Percentiles rank a stretch among this genome's conserved stretches.
Conservation (phyloP, 1,140 invertebrate genomes). For the Macrosteles quadrilineatus region DNA sequence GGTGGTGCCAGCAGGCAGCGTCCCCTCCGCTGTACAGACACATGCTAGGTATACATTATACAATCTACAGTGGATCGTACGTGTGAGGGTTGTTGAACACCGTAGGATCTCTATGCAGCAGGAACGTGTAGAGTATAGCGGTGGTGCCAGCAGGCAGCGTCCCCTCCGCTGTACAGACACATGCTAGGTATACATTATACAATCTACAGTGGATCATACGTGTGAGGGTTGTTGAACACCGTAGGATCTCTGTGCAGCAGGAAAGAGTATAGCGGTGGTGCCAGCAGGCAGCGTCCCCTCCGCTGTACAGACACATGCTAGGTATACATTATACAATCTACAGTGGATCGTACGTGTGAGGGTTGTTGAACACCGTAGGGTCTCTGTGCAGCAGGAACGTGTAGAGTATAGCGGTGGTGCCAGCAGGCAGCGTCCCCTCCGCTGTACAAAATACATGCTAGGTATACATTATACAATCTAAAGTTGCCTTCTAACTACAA, state of each 20-base stretch:
- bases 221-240: constrained; percentile 70
- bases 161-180: constrained; percentile 49
- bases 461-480: too few relatives aligned
- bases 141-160: constrained; percentile 57
- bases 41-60: too few relatives aligned
- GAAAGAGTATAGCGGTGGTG: constrained; percentile 53
- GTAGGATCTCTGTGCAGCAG: constrained; percentile 68
- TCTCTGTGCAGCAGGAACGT: too few relatives aligned
- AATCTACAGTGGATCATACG: constrained; percentile 77
- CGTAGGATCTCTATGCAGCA: constrained; percentile 67
- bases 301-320: too few relatives aligned
- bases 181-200: too few relatives aligned
- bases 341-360: not conserved
- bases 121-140: constrained; percentile 55
- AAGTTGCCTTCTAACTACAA: too few relatives aligned
- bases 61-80: too few relatives aligned
- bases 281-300: constrained; percentile 55
- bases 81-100: constrained; percentile 70
- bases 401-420: too few relatives aligned
- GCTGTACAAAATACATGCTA: too few relatives aligned
- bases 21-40: constrained; percentile 49
- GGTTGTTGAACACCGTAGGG: constrained; percentile 4
- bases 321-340: too few relatives aligned
- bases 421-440: too few relatives aligned
- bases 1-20: constrained; percentile 56